Conservation (phyloP, 2,797 vertebrate genomes). For the Varecia variegata region DNA sequence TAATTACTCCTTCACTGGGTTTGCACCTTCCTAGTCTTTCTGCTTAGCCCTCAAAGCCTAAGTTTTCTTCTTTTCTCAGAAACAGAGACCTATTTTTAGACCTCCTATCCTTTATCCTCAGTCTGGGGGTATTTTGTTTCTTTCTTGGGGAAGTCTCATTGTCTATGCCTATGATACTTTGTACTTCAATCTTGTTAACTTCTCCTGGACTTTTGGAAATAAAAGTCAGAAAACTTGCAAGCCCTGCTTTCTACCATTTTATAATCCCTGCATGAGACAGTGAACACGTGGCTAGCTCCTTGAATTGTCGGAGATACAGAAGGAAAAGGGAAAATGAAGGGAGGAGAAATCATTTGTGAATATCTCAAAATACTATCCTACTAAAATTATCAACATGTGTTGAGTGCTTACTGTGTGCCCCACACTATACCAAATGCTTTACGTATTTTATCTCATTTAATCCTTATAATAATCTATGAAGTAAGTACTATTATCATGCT, state of each 20-base stretch:
- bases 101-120: neutral
- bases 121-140: neutral
- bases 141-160: neutral
- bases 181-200: neutral
- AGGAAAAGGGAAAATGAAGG: neutral
- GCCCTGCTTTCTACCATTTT: neutral
- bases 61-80: neutral
- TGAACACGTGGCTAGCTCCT: neutral
- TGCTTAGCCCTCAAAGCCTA: neutral
- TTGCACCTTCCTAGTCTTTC: neutral
- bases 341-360: neutral
- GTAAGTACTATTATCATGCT: neutral
- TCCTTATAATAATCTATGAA: neutral
- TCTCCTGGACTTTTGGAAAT: conserved; percentile 21
- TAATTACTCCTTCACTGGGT: neutral
- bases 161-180: neutral
- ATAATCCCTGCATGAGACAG: conserved; percentile 1
- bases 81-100: neutral
- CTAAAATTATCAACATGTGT: neutral
- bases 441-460: conserved; percentile 1
- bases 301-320: neutral
- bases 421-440: neutral
- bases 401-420: neutral
- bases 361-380: neutral
- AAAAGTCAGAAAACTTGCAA: conserved; percentile 9